phyloP scores from a whole-genome alignment of 2,113 vertebrate species.

The Oncorhynchus keta region DNA sequence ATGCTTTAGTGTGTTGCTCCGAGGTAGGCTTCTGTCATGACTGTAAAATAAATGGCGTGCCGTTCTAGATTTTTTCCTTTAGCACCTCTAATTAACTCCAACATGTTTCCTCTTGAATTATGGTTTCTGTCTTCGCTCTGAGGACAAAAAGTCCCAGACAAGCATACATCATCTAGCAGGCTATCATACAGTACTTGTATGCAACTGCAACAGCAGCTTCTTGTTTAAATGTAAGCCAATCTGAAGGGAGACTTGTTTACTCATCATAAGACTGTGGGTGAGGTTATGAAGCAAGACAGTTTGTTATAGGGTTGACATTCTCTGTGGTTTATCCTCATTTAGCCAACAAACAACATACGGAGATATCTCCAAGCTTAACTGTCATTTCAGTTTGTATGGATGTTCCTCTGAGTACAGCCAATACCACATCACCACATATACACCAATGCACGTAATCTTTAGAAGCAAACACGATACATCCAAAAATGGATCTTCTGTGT shows the following conservation, averaged over 20 bases:
- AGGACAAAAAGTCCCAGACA: background rate
- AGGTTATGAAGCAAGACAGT: background rate
- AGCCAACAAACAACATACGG: background rate
- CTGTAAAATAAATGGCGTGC: conserved; percentile 1
- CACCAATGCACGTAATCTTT: background rate
- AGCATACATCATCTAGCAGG: too few relatives aligned
- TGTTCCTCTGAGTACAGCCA: background rate
- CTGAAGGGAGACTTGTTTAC: conserved; percentile 3
- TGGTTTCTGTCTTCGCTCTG: background rate
- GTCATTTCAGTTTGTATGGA: background rate
- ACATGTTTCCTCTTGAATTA: conserved; percentile 8
- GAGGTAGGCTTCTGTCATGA: background rate
- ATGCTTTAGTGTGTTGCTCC: conserved; percentile 5
- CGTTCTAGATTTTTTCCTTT: background rate
- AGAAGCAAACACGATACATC: background rate
- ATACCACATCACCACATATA: background rate
- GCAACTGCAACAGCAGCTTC: background rate
- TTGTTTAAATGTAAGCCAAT: background rate
- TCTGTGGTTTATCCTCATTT: conserved; percentile 2
- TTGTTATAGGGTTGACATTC: conserved; percentile 1
- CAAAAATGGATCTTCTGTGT: background rate
- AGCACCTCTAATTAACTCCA: conserved; percentile 18
- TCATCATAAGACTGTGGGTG: background rate
- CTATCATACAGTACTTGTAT: background rate
- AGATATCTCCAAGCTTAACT: background rate